Base-by-base conservation (phyloP, 2,888 invertebrate species). In the Zele albiditarsus region DNA sequence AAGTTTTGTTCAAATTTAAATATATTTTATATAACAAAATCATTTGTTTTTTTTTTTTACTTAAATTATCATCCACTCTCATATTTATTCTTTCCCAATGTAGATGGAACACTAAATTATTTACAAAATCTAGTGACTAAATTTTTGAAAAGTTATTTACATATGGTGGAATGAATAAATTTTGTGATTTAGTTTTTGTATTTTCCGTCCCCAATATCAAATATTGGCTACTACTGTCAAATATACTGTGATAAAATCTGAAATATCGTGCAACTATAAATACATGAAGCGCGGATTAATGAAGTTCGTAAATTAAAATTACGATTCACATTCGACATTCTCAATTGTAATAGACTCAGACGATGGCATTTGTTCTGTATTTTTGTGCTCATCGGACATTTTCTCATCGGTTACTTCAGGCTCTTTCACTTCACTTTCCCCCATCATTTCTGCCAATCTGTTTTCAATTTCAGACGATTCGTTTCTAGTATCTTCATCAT, bases 371-470 rank as follows among this genome's bases (percentile, higher is more conserved):
- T 53, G 6, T 20, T 53, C 23, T 4, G 8, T 20, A 53, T 53
- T 53, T 53, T 20, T 53, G n/a, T 6, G 5, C 8, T 20, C 53
- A 23, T 53, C 6, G 1, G 20, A 8, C 2, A 20, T 33, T 3
- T 62, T 31, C 66, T 71, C 33, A 27, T 68, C 38, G 53, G 57
- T 23, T 16, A 60, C 63, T 69, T 27, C 57, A 25, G 33, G 23
- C 6, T 14, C n/a, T 71, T 62, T 23, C 60, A 31, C 0, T 42
- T 25, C 23, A 42, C 27, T 42, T 16, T 31, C n/a, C 46, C 76
- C 62, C 60, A 71, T 62, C 10, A 62, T 71, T 46, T 27, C 62
- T 38, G 42, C 27, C 31, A 71, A 27, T 46, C 60, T 42, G 42
- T 42, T 60, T 20, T 71, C 70, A 46, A 71, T 62, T 4, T 60